Conservation (phyloP, 2,113 vertebrate genomes). For the Rhynchomys soricoides region DNA sequence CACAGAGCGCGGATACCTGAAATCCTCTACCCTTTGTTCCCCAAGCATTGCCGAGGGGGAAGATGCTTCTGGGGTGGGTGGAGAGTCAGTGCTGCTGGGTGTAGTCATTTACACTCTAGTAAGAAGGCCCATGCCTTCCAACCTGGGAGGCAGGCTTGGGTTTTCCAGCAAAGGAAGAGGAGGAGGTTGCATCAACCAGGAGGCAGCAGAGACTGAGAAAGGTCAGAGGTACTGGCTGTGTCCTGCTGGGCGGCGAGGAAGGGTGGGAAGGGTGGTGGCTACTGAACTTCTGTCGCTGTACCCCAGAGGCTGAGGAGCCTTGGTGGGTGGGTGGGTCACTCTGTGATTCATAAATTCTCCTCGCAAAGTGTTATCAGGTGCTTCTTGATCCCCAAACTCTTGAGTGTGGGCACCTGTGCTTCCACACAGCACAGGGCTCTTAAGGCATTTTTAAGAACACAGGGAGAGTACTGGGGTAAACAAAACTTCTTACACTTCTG, state of each 20-base stretch:
- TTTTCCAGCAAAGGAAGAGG: neutral
- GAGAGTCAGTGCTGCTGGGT: neutral
- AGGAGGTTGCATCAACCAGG: neutral
- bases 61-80: neutral
- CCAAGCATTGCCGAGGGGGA: neutral
- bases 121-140: neutral
- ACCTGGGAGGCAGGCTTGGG: neutral
- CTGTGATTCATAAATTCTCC: too few species aligned
- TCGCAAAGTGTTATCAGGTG: neutral
- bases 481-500: neutral
- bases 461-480: neutral
- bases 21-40: neutral
- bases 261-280: neutral
- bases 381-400: neutral
- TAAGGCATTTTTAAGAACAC: neutral
- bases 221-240: neutral
- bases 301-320: neutral
- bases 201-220: neutral
- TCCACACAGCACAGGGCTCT: neutral
- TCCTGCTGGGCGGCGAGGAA: neutral
- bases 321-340: fast-evolving
- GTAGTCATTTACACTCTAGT: neutral
- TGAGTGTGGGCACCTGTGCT: neutral
- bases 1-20: neutral
- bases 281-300: neutral